Conservation (phyloP, 2,888 invertebrate species). For the Brassicogethes aeneus region DNA sequence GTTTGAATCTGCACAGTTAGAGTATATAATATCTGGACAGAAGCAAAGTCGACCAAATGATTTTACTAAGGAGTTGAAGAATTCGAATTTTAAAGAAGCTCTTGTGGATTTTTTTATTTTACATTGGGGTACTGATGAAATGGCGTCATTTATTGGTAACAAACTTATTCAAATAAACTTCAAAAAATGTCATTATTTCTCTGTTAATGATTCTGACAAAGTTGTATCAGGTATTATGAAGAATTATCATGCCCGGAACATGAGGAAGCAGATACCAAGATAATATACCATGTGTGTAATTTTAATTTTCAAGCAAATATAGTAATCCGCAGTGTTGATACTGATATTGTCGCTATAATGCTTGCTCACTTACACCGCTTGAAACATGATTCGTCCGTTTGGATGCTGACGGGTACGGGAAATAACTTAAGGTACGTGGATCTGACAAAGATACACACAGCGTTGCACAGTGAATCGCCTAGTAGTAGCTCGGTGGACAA, state of each 20-base stretch:
- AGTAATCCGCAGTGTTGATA: slow-evolving; percentile 16
- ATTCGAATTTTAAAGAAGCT: slow-evolving; percentile 22
- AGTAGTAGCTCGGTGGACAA: too few relatives aligned
- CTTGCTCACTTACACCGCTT: slow-evolving; percentile 17
- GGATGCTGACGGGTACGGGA: slow-evolving; percentile 16
- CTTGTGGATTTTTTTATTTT: slow-evolving; percentile 21
- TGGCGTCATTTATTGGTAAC: slow-evolving; percentile 23
- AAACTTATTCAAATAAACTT: slow-evolving; percentile 16
- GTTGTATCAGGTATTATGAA: slow-evolving; percentile 8
- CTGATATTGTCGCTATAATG: slow-evolving; percentile 19
- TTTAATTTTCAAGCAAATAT: slow-evolving; percentile 16
- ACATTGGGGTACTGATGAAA: slow-evolving; percentile 24
- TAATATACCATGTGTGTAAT: slow-evolving; percentile 15
- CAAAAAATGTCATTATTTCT: slow-evolving; percentile 21
- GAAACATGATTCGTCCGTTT: slow-evolving; percentile 15
- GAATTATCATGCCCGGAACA: slow-evolving; percentile 13
- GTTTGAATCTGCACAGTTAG: slow-evolving; percentile 16
- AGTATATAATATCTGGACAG: slow-evolving; percentile 20
- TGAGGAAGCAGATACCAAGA: slow-evolving; percentile 12
- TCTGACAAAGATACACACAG: slow-evolving; percentile 12
- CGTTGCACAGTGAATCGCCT: too few relatives aligned
- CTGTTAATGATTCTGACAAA: slow-evolving; percentile 16
- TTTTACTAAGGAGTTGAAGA: slow-evolving; percentile 21
- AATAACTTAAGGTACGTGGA: slow-evolving; percentile 18
- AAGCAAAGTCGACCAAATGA: slow-evolving; percentile 22